phyloP scores from a whole-genome alignment of 2,113 vertebrate genomes.

The Ellobius talpinus region DNA sequence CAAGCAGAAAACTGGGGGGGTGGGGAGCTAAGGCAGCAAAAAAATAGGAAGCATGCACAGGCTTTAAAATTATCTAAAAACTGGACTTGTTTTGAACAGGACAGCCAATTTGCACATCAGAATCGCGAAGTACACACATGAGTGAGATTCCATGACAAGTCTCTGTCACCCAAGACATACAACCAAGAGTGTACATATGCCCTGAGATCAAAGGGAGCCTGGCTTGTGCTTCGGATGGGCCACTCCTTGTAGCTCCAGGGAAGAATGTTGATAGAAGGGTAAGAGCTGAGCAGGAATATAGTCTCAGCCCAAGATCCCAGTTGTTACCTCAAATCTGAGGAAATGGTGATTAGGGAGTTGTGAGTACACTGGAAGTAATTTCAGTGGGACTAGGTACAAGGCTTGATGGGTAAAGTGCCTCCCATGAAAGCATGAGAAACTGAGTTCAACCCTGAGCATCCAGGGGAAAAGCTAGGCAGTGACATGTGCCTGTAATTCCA shows the following conservation, averaged over 20 bases:
- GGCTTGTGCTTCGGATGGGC: neutral
- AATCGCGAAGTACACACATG: neutral
- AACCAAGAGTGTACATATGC: neutral
- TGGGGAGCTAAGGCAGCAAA: neutral
- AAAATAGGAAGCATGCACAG: neutral
- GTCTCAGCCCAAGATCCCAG: neutral
- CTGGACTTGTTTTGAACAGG: neutral
- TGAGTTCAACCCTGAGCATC: neutral
- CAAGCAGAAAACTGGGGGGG: neutral
- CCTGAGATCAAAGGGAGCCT: neutral
- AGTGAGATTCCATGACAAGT: neutral
- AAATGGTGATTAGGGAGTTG: neutral
- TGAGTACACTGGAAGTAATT: neutral
- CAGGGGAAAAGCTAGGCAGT: too few relatives aligned
- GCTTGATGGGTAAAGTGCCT: neutral
- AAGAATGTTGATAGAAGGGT: neutral
- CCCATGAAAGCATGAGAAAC: too few relatives aligned
- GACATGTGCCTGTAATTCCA: too few relatives aligned
- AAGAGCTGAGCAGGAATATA: neutral
- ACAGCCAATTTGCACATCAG: neutral
- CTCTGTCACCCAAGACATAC: fast-evolving
- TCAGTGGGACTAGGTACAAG: neutral
- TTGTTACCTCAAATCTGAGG: neutral
- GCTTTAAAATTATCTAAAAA: neutral
- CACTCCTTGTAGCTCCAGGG: neutral